Evolutionary conservation across 2,113 vertebrate species (phyloP).

Genomic region (Lathamus discolor): DNA sequence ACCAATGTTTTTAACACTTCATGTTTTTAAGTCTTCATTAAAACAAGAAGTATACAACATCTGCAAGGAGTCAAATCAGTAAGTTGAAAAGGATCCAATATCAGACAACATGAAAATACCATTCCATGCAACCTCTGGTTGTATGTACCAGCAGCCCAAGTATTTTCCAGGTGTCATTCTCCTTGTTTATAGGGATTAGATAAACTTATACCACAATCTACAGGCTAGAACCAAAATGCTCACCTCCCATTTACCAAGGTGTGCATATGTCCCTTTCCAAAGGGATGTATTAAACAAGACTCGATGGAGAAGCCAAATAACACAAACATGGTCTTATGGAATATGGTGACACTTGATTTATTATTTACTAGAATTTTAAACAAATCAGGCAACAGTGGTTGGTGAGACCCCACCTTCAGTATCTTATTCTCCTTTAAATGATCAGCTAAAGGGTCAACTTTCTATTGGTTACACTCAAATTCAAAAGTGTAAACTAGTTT

Average conservation of each 20-base stretch:
- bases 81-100: background rate
- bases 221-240: background rate
- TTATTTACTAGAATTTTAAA: background rate
- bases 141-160: background rate
- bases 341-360: background rate
- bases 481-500: background rate
- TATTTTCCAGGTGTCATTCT: background rate
- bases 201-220: background rate
- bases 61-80: background rate
- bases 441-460: background rate
- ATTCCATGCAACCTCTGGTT: background rate
- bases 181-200: background rate
- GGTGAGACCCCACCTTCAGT: background rate
- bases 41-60: background rate
- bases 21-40: background rate
- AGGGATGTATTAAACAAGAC: background rate
- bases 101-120: background rate
- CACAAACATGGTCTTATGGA: background rate
- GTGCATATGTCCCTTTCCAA: background rate
- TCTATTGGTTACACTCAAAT: background rate
- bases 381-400: background rate
- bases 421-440: background rate
- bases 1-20: background rate
- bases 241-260: background rate
- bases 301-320: background rate